A percentile compares a stretch with the other conserved stretches of the same genome.
phyloP scores from a whole-genome alignment of 1,140 invertebrate genomes.

The Megalonaias nervosa region DNA sequence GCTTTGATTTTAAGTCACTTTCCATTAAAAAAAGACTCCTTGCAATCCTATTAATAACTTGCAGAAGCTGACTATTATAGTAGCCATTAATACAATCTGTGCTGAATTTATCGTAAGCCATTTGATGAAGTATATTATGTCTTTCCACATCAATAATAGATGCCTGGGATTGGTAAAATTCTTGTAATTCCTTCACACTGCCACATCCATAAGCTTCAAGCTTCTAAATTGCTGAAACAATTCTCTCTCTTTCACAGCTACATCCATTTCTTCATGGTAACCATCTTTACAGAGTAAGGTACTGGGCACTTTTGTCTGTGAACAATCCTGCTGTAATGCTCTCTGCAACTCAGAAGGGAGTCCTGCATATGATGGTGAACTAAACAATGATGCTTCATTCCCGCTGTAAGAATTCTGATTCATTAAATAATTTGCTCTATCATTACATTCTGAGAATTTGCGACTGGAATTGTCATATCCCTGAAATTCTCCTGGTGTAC shows the following conservation, averaged over 20 bases:
- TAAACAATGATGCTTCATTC: too few species aligned
- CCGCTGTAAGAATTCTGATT: too few species aligned
- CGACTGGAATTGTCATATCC: too few species aligned
- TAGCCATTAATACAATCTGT: conserved; percentile 26
- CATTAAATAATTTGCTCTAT: too few species aligned
- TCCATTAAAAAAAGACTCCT: conserved; percentile 11
- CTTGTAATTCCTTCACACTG: conserved; percentile 13
- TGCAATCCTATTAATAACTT: conserved; percentile 24
- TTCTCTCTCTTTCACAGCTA: conserved; percentile 24
- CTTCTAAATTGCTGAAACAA: conserved; percentile 14
- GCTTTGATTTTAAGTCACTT: conserved; percentile 6
- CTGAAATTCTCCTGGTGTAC: too few species aligned
- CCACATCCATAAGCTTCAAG: not conserved
- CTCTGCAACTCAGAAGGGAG: too few species aligned
- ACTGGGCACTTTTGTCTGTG: too few species aligned
- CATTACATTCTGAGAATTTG: too few species aligned
- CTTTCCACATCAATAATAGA: conserved; percentile 26
- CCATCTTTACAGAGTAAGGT: too few species aligned
- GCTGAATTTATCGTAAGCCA: conserved; percentile 22
- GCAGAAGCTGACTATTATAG: conserved; percentile 25
- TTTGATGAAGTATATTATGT: conserved; percentile 33
- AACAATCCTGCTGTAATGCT: too few species aligned
- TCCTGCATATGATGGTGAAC: too few species aligned
- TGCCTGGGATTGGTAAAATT: conserved; percentile 32
- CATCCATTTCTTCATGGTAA: conserved; percentile 7